phyloP scores from a whole-genome alignment of 2,888 invertebrate genomes.

The Eilema caniola region DNA sequence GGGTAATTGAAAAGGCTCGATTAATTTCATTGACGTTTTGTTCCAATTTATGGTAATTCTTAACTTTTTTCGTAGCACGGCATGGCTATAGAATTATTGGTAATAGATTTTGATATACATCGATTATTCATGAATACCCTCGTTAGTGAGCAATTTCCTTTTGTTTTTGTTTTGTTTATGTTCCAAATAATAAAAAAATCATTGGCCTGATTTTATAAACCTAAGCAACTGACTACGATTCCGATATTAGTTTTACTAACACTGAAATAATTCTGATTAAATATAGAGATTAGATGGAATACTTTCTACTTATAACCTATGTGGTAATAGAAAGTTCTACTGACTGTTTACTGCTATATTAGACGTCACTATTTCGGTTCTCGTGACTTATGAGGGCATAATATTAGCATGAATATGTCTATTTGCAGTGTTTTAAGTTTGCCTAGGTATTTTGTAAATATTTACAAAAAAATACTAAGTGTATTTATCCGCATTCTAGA shows the following conservation, averaged over 20 bases:
- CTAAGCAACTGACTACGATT: not conserved
- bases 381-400: too few species aligned
- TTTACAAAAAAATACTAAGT: too few species aligned
- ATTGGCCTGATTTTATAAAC: not conserved
- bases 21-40: conserved; percentile 17
- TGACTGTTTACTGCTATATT: too few species aligned
- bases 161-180: not conserved
- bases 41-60: conserved; percentile 15
- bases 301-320: too few species aligned
- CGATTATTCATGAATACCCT: not conserved
- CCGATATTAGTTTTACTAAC: not conserved
- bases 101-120: conserved; percentile 15
- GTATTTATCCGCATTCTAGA: too few species aligned
- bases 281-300: not conserved
- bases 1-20: not conserved
- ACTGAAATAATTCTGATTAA: not conserved
- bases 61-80: conserved; percentile 1
- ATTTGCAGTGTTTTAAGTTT: too few species aligned
- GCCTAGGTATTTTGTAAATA: too few species aligned
- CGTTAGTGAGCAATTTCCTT: not conserved
- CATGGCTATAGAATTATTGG: conserved; percentile 3
- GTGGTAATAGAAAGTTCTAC: too few species aligned
- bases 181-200: not conserved
- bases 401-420: too few species aligned
- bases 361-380: too few species aligned